Percentiles rank a stretch among this genome's conserved stretches.
Evolutionary conservation across 2,888 invertebrate species (phyloP).

Genomic region (Rhopalosiphum nymphaeae): DNA sequence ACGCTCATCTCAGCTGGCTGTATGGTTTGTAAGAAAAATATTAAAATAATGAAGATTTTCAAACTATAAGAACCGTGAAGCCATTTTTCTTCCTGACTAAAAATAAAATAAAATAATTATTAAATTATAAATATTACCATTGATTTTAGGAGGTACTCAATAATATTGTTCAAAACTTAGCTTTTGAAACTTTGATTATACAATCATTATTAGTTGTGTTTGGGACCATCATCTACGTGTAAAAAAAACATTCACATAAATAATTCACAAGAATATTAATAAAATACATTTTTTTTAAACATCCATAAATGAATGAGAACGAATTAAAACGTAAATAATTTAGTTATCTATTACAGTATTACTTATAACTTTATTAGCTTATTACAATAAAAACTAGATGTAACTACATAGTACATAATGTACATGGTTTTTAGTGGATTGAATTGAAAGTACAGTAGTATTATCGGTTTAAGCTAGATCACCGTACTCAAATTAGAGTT

Average conservation of each 20-base stretch:
- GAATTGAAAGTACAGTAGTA: not conserved
- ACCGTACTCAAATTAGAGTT: not conserved
- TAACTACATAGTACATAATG: not conserved
- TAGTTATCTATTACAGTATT: not conserved
- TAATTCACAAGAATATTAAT: not conserved
- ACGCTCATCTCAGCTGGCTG: too few species aligned
- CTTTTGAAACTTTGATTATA: not conserved
- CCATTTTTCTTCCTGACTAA: not conserved
- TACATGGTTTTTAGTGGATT: not conserved
- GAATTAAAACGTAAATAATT: not conserved
- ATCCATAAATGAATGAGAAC: not conserved
- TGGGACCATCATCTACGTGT: not conserved
- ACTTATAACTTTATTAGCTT: not conserved
- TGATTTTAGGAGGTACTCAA: not conserved
- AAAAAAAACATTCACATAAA: too few species aligned
- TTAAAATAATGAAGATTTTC: not conserved
- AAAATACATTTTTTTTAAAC: not conserved
- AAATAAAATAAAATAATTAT: not conserved
- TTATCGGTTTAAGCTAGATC: not conserved
- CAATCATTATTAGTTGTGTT: not conserved
- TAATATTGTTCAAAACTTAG: not conserved
- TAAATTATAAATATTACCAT: not conserved
- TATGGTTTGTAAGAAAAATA: too few species aligned
- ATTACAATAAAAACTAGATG: not conserved
- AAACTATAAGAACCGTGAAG: not conserved